Conservation (phyloP, 2,797 vertebrate genomes). For the Rhinichthys osculus region DNA sequence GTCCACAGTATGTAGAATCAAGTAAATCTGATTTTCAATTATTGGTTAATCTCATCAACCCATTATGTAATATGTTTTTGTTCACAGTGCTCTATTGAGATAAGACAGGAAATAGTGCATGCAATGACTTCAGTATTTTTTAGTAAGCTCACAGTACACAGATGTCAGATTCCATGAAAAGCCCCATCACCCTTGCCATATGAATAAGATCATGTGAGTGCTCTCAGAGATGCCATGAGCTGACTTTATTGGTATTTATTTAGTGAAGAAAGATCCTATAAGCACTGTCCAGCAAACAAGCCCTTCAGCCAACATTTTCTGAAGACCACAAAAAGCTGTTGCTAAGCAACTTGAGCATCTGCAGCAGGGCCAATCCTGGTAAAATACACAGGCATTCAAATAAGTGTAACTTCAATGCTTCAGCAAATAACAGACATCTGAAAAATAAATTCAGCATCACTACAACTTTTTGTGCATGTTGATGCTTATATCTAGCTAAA, state of each 20-base stretch:
- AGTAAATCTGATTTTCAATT: neutral
- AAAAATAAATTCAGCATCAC: neutral
- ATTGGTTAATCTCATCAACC: neutral
- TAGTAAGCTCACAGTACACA: constrained; percentile 6
- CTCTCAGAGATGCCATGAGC: constrained; percentile 29
- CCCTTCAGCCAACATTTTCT: constrained; percentile 30
- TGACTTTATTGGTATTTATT: constrained; percentile 33
- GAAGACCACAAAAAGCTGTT: constrained; percentile 55
- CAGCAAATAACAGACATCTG: constrained; percentile 15
- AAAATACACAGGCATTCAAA: constrained; percentile 34
- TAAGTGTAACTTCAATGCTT: neutral
- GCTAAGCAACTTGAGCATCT: constrained; percentile 57
- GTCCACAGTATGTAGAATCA: neutral
- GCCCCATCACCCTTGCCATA: constrained; percentile 15
- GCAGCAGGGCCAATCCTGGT: constrained; percentile 43
- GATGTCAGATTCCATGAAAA: constrained; percentile 6
- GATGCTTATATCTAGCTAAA: neutral
- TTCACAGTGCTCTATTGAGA: neutral
- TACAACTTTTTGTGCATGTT: neutral
- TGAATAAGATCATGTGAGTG: constrained; percentile 14
- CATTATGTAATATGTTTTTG: neutral
- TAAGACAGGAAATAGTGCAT: neutral
- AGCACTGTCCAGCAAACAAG: constrained; percentile 42
- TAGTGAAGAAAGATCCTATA: constrained; percentile 44
- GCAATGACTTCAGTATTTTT: neutral